Base-by-base conservation (phyloP, 1,140 invertebrate genomes). In the Palaemon carinicauda region DNA sequence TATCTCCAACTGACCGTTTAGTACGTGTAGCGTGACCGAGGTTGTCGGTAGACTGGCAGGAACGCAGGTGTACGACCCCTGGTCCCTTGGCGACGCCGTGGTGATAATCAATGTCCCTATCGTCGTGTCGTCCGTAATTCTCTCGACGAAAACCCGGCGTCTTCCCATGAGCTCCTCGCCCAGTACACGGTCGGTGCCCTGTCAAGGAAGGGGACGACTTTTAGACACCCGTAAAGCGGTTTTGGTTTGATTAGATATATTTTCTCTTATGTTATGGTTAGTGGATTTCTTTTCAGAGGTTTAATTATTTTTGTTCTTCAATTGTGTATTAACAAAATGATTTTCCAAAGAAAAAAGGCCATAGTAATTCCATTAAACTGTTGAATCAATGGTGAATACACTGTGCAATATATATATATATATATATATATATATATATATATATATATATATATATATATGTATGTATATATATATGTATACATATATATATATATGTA, bases 61-160 rank as follows among this genome's bases (percentile, higher is more conserved):
- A 24, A 77, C 75, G 27, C 83, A 86, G 77, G 60, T 80, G 51
- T 86, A 86, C 41, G 56, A 27, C 17, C 83, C 83, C 69, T 86
- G 83, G 65, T 86, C 83, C 29, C 83, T 31, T 1, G 60, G 56
- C 24, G 77, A 86, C 31, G 83, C 83, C 52, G 31, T 33, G 0
- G 83, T 75, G 50, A 86, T 86, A 27, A 86, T 24, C 24, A 86
- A 77, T 4, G 83, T 86, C 14, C 83, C 83, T n/a, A 80, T 75
- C 0, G 83, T 86, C 4, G 50, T 73, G 21, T 85, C 75, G 19
- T 52, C 75, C 24, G 56, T 14, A 33, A 56, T 41, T 29, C 75
- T 12, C 75, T 78, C 75, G 3, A 78, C 75, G 33, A 24, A 78
- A 12, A 78, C 51, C 75, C 53, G 33, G 33, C 75, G 31, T 17